Conservation (phyloP, 1,140 invertebrate genomes). For the Epicauta chinensis region DNA sequence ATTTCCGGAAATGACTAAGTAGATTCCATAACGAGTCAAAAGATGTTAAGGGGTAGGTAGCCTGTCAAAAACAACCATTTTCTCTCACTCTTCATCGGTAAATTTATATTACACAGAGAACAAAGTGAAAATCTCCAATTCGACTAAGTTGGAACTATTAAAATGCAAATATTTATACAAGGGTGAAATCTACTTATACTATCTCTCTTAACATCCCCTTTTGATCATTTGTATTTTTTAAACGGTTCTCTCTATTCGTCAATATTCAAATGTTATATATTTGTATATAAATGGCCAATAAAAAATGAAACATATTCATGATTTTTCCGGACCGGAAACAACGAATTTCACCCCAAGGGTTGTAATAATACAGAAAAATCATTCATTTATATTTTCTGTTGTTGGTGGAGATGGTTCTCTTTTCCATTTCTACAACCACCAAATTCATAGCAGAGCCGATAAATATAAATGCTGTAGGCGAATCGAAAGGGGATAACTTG, state of each 20-base stretch:
- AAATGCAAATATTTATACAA: conserved; percentile 39
- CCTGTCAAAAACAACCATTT: no score
- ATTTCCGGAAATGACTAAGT: no score
- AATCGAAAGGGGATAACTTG: no score
- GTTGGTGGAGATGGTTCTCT: background rate
- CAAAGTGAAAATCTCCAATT: conserved; percentile 24
- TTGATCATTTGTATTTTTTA: conserved; percentile 2
- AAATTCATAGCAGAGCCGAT: background rate
- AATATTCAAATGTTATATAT: conserved; percentile 22
- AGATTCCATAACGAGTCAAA: no score
- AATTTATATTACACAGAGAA: background rate
- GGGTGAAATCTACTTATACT: conserved; percentile 12
- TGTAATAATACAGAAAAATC: no score
- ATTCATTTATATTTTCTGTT: conserved; percentile 21
- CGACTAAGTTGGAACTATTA: conserved; percentile 32
- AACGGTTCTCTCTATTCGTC: conserved; percentile 1
- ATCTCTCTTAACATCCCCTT: background rate
- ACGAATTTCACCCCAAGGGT: conserved; percentile 18
- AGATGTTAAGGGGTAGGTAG: no score
- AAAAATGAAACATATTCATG: conserved; percentile 45
- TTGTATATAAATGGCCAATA: conserved; percentile 42
- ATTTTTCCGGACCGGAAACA: conserved; percentile 40
- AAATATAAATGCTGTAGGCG: conserved; percentile 10
- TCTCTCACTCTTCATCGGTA: no score
- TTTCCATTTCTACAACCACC: no score